Evolutionary conservation across 1,140 invertebrate genomes (phyloP).

Genomic region (Hormaphis cornu): DNA sequence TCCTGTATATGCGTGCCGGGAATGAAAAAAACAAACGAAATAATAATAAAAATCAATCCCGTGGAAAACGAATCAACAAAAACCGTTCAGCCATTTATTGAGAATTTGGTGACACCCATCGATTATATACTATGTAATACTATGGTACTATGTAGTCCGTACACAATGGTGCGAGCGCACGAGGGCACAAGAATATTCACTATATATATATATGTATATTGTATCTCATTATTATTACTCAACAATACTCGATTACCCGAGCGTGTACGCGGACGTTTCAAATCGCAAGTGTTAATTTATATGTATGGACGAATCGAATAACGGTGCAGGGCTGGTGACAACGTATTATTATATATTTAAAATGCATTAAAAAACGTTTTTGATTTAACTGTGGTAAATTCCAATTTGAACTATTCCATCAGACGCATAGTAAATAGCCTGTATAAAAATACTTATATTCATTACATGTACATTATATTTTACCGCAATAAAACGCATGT

Average conservation of each 20-base stretch:
- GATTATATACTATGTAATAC: not conserved
- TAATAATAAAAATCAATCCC: too few relatives aligned
- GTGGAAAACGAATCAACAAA: slow-evolving; percentile 7
- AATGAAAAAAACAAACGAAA: not conserved
- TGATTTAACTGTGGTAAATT: not conserved
- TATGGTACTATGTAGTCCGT: not conserved
- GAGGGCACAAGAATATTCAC: not conserved
- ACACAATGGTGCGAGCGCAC: not conserved
- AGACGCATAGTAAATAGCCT: not conserved
- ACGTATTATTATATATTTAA: too few relatives aligned
- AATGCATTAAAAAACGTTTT: not conserved
- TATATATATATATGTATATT: too few relatives aligned
- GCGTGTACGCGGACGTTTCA: not conserved
- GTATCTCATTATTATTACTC: too few relatives aligned
- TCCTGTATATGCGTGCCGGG: slow-evolving; percentile 4
- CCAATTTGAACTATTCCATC: not conserved
- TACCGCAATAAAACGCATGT: too few relatives aligned
- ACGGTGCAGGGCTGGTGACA: not conserved
- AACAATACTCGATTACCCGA: not conserved
- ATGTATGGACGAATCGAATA: not conserved
- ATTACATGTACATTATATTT: too few relatives aligned
- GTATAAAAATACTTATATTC: too few relatives aligned
- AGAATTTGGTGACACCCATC: not conserved
- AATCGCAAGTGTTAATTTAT: not conserved
- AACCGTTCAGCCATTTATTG: not conserved